These are phyloP conservation scores for Hypsopygia costalis DNA, from an alignment of 2,888 invertebrate species.

Conservation along the genomic window DNA sequence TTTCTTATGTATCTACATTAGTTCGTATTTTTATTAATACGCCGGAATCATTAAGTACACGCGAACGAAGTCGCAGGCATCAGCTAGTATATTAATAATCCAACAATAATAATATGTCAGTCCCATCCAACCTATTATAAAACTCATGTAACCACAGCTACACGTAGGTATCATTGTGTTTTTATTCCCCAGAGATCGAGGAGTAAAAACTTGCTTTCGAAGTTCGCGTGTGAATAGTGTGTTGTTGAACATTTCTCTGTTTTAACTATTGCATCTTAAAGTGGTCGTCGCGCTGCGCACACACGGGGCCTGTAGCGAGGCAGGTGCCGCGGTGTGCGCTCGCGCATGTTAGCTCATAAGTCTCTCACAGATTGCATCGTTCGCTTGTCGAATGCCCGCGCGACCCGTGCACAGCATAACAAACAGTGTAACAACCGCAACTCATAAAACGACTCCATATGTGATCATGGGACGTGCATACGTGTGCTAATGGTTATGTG, in stretches of 20 bases:
- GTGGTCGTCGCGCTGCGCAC: conserved; percentile 19
- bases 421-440: conserved; percentile 51
- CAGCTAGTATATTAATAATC: no score
- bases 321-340: conserved; percentile 44
- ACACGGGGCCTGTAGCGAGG: conserved; percentile 44
- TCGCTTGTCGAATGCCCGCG: conserved; percentile 53
- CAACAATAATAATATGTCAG: no score
- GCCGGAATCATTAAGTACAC: no score
- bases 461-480: conserved; percentile 49
- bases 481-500: conserved; percentile 59
- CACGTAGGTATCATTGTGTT: no score
- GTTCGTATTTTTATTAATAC: no score
- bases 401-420: conserved; percentile 59
- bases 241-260: conserved; percentile 41
- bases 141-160: no score
- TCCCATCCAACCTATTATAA: no score
- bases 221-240: conserved; percentile 44
- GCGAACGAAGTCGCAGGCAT: no score
- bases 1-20: no score
- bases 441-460: conserved; percentile 60
- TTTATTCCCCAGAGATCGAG: no score
- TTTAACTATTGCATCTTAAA: conserved; percentile 39
- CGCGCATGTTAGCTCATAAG: conserved; percentile 43
- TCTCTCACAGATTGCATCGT: conserved; percentile 52
- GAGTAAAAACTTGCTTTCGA: conserved; percentile 35